These are phyloP conservation scores for Falco columbarius DNA, from an alignment of 2,797 vertebrate genomes.

Conservation along the genomic window DNA sequence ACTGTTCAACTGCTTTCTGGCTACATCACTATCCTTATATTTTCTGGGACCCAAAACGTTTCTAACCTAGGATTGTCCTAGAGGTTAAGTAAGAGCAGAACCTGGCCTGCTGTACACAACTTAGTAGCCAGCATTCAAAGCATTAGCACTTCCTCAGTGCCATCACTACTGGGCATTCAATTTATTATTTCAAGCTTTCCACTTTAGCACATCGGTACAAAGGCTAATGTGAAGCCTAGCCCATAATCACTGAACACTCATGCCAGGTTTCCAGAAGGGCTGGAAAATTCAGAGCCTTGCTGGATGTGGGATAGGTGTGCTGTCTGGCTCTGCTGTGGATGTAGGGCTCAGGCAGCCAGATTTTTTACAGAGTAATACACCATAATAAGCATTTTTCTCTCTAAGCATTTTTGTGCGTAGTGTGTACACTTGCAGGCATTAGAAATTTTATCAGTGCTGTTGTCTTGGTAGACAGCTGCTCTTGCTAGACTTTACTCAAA, in stretches of 20 bases:
- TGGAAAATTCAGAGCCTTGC: slow-evolving; percentile 12
- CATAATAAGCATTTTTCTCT: not conserved
- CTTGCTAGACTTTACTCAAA: not conserved
- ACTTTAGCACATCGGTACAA: not conserved
- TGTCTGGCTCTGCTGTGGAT: not conserved
- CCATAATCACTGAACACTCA: not conserved
- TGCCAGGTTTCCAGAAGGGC: slow-evolving; percentile 4
- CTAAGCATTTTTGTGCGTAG: not conserved
- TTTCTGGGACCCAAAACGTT: not conserved
- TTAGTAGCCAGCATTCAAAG: not conserved
- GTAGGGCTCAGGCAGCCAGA: not conserved
- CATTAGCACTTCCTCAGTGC: not conserved
- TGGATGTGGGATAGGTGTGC: not conserved
- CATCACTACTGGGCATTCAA: not conserved
- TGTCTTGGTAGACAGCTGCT: not conserved
- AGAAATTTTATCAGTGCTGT: not conserved
- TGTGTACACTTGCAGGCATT: not conserved
- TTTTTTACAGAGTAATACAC: not conserved
- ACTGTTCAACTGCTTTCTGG: not conserved
- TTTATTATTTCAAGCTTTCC: slow-evolving; percentile 3
- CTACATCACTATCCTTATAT: not conserved
- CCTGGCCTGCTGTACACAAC: not conserved
- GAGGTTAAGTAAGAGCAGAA: not conserved
- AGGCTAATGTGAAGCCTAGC: not conserved
- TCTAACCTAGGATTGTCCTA: not conserved